These are phyloP conservation scores for Diglossa cyanea DNA, from an alignment of 2,797 vertebrate genomes.

Conservation along the genomic window DNA sequence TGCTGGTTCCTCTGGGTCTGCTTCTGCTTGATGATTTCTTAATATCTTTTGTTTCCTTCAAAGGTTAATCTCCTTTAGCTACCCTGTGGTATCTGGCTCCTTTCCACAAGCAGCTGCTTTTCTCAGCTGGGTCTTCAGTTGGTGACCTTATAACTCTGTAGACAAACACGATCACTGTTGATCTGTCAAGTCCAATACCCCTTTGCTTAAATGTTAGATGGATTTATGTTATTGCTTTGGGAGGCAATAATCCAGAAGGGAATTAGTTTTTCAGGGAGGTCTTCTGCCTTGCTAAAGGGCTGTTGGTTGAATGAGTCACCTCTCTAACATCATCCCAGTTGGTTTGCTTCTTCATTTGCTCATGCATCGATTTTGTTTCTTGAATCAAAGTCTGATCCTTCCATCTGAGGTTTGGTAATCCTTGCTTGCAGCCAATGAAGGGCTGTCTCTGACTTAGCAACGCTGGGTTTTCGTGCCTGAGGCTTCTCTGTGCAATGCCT, in stretches of 20 bases:
- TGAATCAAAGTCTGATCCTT: not conserved
- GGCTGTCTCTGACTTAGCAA: not conserved
- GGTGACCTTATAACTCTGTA: constrained; percentile 71
- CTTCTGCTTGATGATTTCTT: constrained; percentile 30
- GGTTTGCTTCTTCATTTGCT: constrained; percentile 25
- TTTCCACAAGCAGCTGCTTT: not conserved
- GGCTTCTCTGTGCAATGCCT: not conserved
- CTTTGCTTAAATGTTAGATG: constrained; percentile 75
- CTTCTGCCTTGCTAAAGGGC: constrained; percentile 30
- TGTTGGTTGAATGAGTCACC: constrained; percentile 11
- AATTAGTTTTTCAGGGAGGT: constrained; percentile 57
- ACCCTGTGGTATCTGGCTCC: not conserved
- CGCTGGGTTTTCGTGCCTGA: not conserved
- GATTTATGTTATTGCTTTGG: constrained; percentile 72
- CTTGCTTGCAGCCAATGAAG: not conserved
- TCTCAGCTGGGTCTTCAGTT: constrained; percentile 20
- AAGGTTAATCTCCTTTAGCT: constrained; percentile 46
- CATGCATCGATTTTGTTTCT: not conserved
- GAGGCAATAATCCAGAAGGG: constrained; percentile 61
- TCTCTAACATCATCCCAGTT: not conserved
- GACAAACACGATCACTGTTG: constrained; percentile 57
- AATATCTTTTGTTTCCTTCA: constrained; percentile 42
- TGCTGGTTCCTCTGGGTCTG: not conserved
- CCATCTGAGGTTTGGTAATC: not conserved
- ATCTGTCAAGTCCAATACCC: constrained; percentile 66